These are phyloP conservation scores for Glomeris marginata DNA, from an alignment of 2,888 invertebrate species.

Conservation along the genomic window DNA sequence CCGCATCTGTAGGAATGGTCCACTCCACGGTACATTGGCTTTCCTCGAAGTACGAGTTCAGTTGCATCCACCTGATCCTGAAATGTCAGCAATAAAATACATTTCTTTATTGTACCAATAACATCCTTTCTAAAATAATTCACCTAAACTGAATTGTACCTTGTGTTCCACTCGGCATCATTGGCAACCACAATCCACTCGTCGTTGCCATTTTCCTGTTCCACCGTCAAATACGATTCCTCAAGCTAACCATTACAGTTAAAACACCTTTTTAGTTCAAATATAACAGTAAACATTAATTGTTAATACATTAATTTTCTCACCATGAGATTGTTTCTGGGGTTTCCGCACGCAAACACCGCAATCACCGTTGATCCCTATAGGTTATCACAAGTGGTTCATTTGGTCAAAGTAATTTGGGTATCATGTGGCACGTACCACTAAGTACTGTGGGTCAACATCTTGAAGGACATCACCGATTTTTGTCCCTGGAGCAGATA, in stretches of 20 bases:
- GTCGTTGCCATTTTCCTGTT: slow-evolving; percentile 28
- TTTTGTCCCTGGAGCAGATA: slow-evolving; percentile 49
- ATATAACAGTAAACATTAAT: too few species aligned
- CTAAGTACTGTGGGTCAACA: slow-evolving; percentile 22
- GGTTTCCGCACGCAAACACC: slow-evolving; percentile 48
- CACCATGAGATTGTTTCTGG: slow-evolving; percentile 29
- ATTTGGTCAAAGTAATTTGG: too few species aligned
- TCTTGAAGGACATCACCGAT: slow-evolving; percentile 28
- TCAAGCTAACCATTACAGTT: too few species aligned
- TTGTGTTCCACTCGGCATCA: slow-evolving; percentile 78
- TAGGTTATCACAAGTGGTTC: neutral
- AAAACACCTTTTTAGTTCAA: too few species aligned
- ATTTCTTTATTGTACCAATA: too few species aligned
- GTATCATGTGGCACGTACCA: too few species aligned
- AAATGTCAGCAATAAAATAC: too few species aligned
- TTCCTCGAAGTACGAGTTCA: slow-evolving; percentile 53
- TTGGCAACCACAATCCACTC: slow-evolving; percentile 59
- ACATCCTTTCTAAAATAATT: too few species aligned
- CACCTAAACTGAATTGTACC: too few species aligned
- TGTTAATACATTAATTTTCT: too few species aligned
- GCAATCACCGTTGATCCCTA: slow-evolving; percentile 51
- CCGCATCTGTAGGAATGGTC: slow-evolving; percentile 51
- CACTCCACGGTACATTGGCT: slow-evolving; percentile 64
- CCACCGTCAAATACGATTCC: slow-evolving; percentile 51
- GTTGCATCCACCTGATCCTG: slow-evolving; percentile 69